These are phyloP conservation scores for Arrhopalites spinosus DNA, from an alignment of 2,888 invertebrate species.

Conservation along the genomic window DNA sequence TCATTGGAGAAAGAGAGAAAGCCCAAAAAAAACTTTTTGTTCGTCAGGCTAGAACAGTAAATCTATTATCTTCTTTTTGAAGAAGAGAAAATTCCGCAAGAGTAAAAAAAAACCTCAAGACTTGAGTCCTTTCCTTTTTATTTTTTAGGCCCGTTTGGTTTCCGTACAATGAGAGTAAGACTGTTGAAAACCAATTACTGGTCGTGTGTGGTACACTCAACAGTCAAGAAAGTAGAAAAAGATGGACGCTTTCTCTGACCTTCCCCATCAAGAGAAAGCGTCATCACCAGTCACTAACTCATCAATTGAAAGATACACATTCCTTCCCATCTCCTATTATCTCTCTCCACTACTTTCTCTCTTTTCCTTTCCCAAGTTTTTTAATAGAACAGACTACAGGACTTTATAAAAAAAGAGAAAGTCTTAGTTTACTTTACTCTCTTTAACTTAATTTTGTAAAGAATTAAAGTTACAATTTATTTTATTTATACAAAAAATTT, in stretches of 20 bases:
- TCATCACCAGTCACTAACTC: neutral
- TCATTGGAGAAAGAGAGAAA: conserved; percentile 34
- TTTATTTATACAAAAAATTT: no score
- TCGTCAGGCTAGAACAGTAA: conserved; percentile 40
- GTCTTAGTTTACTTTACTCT: no score
- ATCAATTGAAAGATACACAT: conserved; percentile 2
- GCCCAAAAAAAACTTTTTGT: conserved; percentile 40
- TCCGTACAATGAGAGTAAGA: conserved; percentile 25
- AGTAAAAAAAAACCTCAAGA: neutral
- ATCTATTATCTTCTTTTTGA: conserved; percentile 48
- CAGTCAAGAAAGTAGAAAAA: neutral
- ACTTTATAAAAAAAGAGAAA: neutral
- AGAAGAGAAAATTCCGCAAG: conserved; percentile 38
- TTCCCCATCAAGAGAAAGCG: neutral
- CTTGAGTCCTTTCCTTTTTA: neutral
- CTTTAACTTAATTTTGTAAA: no score
- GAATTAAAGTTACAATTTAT: no score
- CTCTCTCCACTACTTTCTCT: neutral
- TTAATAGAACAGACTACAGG: neutral
- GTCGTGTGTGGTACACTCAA: conserved; percentile 30
- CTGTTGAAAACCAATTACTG: conserved; percentile 40
- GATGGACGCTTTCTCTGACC: neutral
- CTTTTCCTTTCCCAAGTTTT: neutral
- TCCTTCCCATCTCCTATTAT: neutral
- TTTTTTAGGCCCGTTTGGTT: conserved; percentile 12